Percentiles rank a stretch among this genome's conserved stretches.
phyloP scores from a whole-genome alignment of 2,113 vertebrate species.

The Caracal caracal region DNA sequence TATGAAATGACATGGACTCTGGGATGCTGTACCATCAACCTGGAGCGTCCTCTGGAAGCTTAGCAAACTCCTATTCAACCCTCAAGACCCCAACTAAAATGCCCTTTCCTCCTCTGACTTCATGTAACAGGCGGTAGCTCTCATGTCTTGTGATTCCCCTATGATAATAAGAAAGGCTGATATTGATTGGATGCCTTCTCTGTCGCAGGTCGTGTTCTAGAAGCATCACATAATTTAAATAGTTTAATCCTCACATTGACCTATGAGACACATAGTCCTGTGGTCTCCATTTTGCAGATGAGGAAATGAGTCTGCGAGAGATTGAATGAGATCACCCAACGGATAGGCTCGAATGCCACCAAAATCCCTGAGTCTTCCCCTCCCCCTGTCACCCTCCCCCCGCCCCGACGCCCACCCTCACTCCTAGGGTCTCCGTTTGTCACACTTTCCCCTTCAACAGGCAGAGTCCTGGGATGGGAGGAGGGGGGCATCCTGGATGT shows the following conservation, averaged over 20 bases:
- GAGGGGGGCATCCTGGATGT: too few relatives aligned
- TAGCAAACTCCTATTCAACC: slow-evolving; percentile 19
- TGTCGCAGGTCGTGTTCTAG: background rate
- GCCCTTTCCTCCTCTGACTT: background rate
- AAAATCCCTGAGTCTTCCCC: background rate
- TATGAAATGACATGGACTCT: background rate
- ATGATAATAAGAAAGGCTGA: background rate
- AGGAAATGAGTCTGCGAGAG: background rate
- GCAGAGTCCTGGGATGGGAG: background rate
- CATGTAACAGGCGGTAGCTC: background rate
- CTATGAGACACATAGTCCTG: background rate
- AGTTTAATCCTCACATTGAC: background rate
- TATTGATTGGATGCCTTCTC: background rate
- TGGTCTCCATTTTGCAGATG: background rate
- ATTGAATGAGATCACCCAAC: background rate
- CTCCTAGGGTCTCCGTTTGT: background rate
- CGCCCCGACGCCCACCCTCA: rapidly evolving
- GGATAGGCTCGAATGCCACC: background rate
- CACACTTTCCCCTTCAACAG: background rate
- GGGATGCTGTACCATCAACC: background rate
- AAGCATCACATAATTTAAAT: background rate
- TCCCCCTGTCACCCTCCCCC: background rate
- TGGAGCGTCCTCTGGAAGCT: background rate
- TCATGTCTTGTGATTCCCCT: background rate
- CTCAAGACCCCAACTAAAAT: slow-evolving; percentile 24